These are phyloP conservation scores for Mastacembelus armatus DNA, from an alignment of 2,797 vertebrate species.

Conservation along the genomic window DNA sequence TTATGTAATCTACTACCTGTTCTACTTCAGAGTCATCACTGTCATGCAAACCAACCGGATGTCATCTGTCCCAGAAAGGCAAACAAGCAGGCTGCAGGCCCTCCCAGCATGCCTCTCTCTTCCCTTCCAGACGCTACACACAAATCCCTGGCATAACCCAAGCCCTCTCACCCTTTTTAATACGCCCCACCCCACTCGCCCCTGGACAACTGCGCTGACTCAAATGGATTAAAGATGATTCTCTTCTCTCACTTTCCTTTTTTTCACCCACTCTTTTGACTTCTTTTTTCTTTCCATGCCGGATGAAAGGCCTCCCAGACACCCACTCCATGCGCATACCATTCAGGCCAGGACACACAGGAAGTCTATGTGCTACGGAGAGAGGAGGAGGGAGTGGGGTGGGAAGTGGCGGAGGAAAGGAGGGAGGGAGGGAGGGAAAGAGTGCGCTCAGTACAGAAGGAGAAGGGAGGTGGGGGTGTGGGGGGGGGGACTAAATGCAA, in stretches of 20 bases:
- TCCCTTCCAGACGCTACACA: constrained; percentile 64
- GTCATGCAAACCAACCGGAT: constrained; percentile 61
- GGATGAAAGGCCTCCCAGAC: constrained; percentile 87
- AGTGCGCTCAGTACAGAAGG: constrained; percentile 28
- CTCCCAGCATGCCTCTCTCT: constrained; percentile 65
- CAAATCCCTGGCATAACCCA: constrained; percentile 57
- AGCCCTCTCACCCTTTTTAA: constrained; percentile 60
- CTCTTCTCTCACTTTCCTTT: constrained; percentile 72
- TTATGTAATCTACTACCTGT: constrained; percentile 39
- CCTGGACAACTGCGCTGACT: constrained; percentile 83
- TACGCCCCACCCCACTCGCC: constrained; percentile 67
- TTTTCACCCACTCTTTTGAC: constrained; percentile 43
- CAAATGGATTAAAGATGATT: constrained; percentile 85
- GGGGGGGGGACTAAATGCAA: constrained; percentile 76
- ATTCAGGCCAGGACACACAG: constrained; percentile 87
- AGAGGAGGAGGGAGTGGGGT: constrained; percentile 42
- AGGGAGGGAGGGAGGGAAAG: neutral
- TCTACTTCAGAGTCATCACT: constrained; percentile 21
- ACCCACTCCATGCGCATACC: constrained; percentile 87
- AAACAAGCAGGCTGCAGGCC: constrained; percentile 61
- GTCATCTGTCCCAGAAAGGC: constrained; percentile 72
- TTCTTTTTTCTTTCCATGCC: constrained; percentile 78
- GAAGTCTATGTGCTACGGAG: constrained; percentile 83
- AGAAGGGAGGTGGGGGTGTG: constrained; percentile 1
- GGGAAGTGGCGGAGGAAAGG: constrained; percentile 41